Evolutionary conservation across 2,888 invertebrate species (phyloP), one percentile per base, ranked within the genome.

Genomic region (Patella pellucida): DNA sequence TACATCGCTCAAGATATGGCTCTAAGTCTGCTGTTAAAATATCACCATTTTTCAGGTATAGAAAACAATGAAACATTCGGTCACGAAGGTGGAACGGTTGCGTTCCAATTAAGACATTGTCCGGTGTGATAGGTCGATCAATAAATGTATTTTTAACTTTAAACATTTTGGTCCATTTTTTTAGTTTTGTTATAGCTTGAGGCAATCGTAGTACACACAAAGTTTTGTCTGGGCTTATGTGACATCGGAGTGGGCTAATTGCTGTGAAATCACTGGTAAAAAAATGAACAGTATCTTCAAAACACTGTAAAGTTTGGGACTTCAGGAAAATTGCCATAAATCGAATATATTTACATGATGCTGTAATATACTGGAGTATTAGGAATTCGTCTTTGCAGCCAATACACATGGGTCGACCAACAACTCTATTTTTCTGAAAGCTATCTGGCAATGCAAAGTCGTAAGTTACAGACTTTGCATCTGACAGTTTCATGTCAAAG

Each of bases 201-300:
- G 79, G 81, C 15, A 82, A 72, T 52, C 82, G 31, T 11, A 82
- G 68, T 12, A 82, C 50, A 62, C 77, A 73, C n/a, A 73, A 68
- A 7, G 70, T 50, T n/a, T 52, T 31, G 68, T 80, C 78, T 12
- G 77, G 72, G 19, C 78, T 78, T 14, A 82, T 75, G 31, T 75
- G 72, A 74, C 81, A 78, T 69, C 76, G 75, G 9, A 82, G 41
- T 1, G 77, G 76, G 14, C 71, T 27, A 15, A 77, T 69, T 16
- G 74, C 27, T 14, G 73, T 69, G 5, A 77, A 70, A 51, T 78
- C 77, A 15, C 74, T 73, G 15, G 68, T 76, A 51, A 82, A 82
- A 51, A 77, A 81, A 16, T 68, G 71, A n/a, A 68, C 23, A 23
- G 74, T 74, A 69, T 82, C 82, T 50, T 78, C 71, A 70, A 81